A percentile compares a stretch with the other conserved stretches of the same genome.
Evolutionary conservation across 2,797 vertebrate genomes (phyloP).

Genomic region (Chanos chanos): DNA sequence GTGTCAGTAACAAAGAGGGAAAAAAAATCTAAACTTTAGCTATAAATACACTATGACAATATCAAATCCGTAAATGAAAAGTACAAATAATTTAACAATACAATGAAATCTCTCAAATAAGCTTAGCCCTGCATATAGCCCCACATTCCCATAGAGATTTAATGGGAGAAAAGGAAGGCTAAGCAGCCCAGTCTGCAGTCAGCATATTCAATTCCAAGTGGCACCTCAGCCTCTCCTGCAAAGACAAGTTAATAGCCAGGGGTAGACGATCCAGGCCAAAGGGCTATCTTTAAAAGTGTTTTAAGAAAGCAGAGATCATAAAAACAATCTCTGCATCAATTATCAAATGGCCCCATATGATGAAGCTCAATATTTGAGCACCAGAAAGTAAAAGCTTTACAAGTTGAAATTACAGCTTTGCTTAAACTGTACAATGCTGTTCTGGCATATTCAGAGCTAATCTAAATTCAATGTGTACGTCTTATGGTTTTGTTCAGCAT

Average conservation of each 20-base stretch:
- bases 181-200: slow-evolving; percentile 37
- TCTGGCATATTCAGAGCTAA: too few species aligned
- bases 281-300: not conserved
- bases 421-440: too few species aligned
- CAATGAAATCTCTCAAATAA: too few species aligned
- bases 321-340: slow-evolving; percentile 54
- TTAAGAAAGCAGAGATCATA: slow-evolving; percentile 8
- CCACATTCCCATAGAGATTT: not conserved
- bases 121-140: not conserved
- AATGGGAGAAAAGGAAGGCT: not conserved
- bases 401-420: too few species aligned
- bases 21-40: too few species aligned
- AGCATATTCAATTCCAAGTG: slow-evolving; percentile 65
- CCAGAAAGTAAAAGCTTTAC: too few species aligned
- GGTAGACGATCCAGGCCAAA: slow-evolving; percentile 15
- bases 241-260: slow-evolving; percentile 49
- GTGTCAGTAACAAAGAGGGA: too few species aligned
- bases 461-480: too few species aligned
- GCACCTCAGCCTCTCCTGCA: slow-evolving; percentile 25
- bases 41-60: too few species aligned
- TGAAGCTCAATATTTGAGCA: slow-evolving; percentile 3
- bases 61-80: too few species aligned
- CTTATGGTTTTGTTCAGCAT: too few species aligned
- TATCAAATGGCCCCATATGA: slow-evolving; percentile 49
- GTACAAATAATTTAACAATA: too few species aligned